These are phyloP conservation scores for Aphelenchoides fujianensis DNA, from an alignment of 1,140 invertebrate species.

Conservation along the genomic window DNA sequence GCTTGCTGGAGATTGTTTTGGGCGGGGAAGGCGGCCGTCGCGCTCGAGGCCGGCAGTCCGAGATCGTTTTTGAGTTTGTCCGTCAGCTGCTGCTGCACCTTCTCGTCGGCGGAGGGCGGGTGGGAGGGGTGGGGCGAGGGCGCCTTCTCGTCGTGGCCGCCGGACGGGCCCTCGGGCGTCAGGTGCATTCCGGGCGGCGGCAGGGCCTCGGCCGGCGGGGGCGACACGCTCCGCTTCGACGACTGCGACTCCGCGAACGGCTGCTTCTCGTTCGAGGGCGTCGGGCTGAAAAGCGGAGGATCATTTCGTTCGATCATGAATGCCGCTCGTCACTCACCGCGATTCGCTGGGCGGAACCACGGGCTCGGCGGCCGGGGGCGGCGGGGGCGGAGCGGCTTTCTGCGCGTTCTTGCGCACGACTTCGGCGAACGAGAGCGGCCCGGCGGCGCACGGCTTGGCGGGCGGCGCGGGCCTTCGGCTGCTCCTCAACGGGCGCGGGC, in stretches of 20 bases:
- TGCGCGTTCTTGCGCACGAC: neutral
- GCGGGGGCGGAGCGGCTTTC: conserved; percentile 1
- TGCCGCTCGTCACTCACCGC: neutral
- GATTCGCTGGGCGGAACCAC: neutral
- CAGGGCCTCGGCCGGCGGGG: neutral
- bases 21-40: neutral
- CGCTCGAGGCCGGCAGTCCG: neutral
- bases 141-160: neutral
- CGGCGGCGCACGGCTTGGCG: conserved; percentile 19
- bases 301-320: too few relatives aligned
- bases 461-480: conserved; percentile 9
- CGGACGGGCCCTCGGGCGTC: too few relatives aligned
- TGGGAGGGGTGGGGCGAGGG: neutral
- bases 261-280: neutral
- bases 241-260: neutral
- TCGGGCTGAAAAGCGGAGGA: neutral
- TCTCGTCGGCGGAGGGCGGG: neutral
- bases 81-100: conserved; percentile 4
- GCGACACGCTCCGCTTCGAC: neutral
- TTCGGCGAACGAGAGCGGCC: conserved; percentile 25
- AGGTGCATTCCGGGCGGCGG: neutral
- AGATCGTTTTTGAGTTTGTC: conserved; percentile 22
- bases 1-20: neutral
- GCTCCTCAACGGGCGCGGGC: neutral
- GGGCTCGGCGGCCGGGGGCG: neutral